Conservation (phyloP, 2,888 invertebrate genomes). For the Trissoscelio sp. region DNA sequence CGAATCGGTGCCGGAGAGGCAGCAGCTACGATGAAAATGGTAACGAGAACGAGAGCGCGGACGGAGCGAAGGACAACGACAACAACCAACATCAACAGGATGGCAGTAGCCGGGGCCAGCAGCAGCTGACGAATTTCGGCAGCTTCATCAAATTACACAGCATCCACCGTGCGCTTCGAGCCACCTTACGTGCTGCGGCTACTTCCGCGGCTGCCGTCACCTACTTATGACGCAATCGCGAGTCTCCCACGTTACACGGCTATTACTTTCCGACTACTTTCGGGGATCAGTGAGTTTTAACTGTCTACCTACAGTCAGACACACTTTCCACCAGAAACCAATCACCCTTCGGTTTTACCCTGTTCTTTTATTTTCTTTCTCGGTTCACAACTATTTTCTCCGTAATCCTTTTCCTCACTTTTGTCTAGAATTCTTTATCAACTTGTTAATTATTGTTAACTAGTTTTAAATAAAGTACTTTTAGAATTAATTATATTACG, state of each 20-base stretch:
- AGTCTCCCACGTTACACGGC: slow-evolving; percentile 50
- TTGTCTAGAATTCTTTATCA: background rate
- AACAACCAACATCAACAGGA: slow-evolving; percentile 53
- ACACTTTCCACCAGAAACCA: background rate
- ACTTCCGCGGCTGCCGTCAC: slow-evolving; percentile 75
- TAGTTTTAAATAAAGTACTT: background rate
- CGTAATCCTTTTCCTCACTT: background rate
- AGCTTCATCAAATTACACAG: slow-evolving; percentile 74
- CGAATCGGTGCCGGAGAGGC: slow-evolving; percentile 51
- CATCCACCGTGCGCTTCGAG: slow-evolving; percentile 74
- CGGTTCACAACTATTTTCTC: too few species aligned
- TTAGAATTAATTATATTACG: too few species aligned
- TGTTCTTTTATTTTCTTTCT: background rate
- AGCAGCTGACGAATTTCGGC: slow-evolving; percentile 67
- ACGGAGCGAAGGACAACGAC: slow-evolving; percentile 61
- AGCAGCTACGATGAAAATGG: slow-evolving; percentile 67
- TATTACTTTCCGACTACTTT: slow-evolving; percentile 45
- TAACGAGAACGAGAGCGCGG: slow-evolving; percentile 52
- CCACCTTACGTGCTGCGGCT: slow-evolving; percentile 74
- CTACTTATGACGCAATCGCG: slow-evolving; percentile 73
- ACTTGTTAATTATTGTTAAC: background rate
- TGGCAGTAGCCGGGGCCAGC: too few species aligned
- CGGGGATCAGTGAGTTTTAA: slow-evolving; percentile 63
- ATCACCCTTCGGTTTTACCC: background rate
- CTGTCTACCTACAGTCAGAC: background rate